A percentile compares a stretch with the other conserved stretches of the same genome.
phyloP scores from a whole-genome alignment of 1,140 invertebrate species.

The Atta texana region DNA sequence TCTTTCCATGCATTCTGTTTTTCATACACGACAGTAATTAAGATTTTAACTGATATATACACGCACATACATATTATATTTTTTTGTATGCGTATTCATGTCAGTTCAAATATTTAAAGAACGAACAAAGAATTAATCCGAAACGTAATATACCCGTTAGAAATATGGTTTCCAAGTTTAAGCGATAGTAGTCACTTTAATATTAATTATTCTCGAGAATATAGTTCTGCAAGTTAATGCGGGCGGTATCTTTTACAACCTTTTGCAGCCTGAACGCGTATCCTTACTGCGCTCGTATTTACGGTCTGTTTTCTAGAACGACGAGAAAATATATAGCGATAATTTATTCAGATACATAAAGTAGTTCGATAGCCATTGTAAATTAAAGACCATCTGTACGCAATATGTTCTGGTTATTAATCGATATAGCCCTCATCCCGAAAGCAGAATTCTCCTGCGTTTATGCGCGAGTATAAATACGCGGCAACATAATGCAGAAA shows the following conservation, averaged over 20 bases:
- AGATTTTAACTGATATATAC: not conserved
- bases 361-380: slow-evolving; percentile 21
- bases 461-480: slow-evolving; percentile 46
- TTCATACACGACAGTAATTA: not conserved
- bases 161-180: slow-evolving; percentile 28
- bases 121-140: not conserved
- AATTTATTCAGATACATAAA: slow-evolving; percentile 45
- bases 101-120: not conserved
- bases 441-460: slow-evolving; percentile 1
- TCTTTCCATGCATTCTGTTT: not conserved
- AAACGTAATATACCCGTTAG: slow-evolving; percentile 6
- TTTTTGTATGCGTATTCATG: not conserved
- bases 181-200: slow-evolving; percentile 34
- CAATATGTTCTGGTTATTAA: slow-evolving; percentile 44
- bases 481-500: slow-evolving; percentile 20
- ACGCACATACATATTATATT: not conserved
- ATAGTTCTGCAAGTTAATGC: slow-evolving; percentile 41
- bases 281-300: slow-evolving; percentile 22
- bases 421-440: slow-evolving; percentile 40
- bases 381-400: slow-evolving; percentile 22
- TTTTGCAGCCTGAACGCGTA: slow-evolving; percentile 1
- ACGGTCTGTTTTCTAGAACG: slow-evolving; percentile 33
- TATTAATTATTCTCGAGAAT: slow-evolving; percentile 64
- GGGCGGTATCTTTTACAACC: slow-evolving; percentile 50
- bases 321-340: slow-evolving; percentile 11